These are phyloP conservation scores for Epistrophe grossulariae DNA, from an alignment of 2,888 invertebrate genomes.

Conservation along the genomic window DNA sequence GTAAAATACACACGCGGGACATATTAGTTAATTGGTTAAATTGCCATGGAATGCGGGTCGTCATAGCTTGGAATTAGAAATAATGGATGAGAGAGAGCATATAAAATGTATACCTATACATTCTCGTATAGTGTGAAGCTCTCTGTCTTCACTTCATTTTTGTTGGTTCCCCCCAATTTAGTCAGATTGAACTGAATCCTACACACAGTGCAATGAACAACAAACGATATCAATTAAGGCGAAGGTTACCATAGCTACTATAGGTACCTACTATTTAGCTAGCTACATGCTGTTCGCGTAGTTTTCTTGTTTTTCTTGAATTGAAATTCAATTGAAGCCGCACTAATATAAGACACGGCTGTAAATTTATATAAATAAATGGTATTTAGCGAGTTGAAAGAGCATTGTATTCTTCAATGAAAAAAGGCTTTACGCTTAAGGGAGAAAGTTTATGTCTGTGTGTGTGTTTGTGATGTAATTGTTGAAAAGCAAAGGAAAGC, in stretches of 20 bases:
- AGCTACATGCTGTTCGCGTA: too few species aligned
- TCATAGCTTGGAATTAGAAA: conserved; percentile 23
- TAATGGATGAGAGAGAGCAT: conserved; percentile 9
- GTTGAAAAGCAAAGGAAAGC: not conserved
- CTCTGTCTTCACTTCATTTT: not conserved
- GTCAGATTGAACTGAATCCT: not conserved
- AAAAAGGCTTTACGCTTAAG: conserved; percentile 31
- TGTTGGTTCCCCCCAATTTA: not conserved
- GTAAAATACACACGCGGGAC: conserved; percentile 20
- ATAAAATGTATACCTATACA: too few species aligned
- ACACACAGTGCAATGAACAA: conserved; percentile 45
- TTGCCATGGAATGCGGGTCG: conserved; percentile 59
- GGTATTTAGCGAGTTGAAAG: conserved; percentile 36
- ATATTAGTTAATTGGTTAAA: conserved; percentile 54
- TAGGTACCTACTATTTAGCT: not conserved
- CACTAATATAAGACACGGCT: conserved; percentile 48
- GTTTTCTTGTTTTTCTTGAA: conserved; percentile 4
- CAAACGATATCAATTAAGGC: conserved; percentile 60
- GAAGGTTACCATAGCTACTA: conserved; percentile 53
- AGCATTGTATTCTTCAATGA: conserved; percentile 39
- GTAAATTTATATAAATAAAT: conserved; percentile 63
- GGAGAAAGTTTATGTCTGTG: conserved; percentile 42
- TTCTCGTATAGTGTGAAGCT: not conserved
- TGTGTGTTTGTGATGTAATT: not conserved
- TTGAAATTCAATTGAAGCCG: conserved; percentile 66